phyloP scores from a whole-genome alignment of 2,888 invertebrate genomes.

The Sycophila texana region DNA sequence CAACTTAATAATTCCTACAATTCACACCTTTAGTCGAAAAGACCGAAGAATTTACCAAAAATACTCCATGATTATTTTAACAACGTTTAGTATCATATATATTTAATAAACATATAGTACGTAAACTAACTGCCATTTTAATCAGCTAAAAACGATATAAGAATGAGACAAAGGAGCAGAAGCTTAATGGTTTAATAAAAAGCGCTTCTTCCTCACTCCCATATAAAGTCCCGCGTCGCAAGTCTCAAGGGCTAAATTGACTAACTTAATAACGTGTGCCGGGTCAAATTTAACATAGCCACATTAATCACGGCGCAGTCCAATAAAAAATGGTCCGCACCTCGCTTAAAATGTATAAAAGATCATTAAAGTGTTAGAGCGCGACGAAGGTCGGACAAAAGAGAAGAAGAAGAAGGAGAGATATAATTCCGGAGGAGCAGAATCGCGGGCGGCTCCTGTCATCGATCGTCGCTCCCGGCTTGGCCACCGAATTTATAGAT shows the following conservation, averaged over 20 bases:
- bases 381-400: not conserved
- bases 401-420: not conserved
- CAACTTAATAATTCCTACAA: too few species aligned
- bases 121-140: too few species aligned
- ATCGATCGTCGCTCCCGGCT: not conserved
- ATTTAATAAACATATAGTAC: too few species aligned
- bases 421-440: not conserved
- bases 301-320: not conserved
- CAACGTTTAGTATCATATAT: too few species aligned
- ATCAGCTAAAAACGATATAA: too few species aligned
- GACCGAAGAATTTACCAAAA: too few species aligned
- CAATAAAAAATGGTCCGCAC: conserved; percentile 4
- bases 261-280: not conserved
- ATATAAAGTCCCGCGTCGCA: not conserved
- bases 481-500: conserved; percentile 6
- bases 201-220: not conserved
- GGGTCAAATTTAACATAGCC: not conserved
- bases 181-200: not conserved
- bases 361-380: not conserved
- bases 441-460: conserved; percentile 2
- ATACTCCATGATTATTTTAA: too few species aligned
- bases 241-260: not conserved
- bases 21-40: too few species aligned
- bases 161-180: not conserved
- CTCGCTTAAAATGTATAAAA: conserved; percentile 16